phyloP scores from a whole-genome alignment of 2,888 invertebrate species.

The Rhagonycha fulva region DNA sequence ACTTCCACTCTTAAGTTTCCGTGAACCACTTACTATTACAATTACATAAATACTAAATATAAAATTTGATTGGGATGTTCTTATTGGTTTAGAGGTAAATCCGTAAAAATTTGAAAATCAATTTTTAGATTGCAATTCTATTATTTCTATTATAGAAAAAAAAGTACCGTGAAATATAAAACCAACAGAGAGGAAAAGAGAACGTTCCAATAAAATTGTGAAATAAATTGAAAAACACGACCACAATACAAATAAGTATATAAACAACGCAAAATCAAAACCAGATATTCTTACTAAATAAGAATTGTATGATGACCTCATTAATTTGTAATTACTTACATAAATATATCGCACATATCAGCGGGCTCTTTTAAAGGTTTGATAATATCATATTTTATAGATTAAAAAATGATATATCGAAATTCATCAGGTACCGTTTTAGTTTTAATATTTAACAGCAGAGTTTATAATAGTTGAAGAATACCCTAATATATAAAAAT shows the following conservation, averaged over 20 bases:
- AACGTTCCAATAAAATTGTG: background rate
- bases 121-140: too few relatives aligned
- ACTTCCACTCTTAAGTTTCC: too few relatives aligned
- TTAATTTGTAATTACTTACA: background rate
- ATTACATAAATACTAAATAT: too few relatives aligned
- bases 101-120: too few relatives aligned
- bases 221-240: background rate
- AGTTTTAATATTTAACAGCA: too few relatives aligned
- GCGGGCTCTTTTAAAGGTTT: background rate
- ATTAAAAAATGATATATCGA: too few relatives aligned
- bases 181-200: background rate
- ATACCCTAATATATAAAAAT: too few relatives aligned
- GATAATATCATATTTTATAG: background rate
- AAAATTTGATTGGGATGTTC: too few relatives aligned
- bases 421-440: background rate
- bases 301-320: background rate
- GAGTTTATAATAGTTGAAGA: too few relatives aligned
- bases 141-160: background rate
- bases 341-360: background rate
- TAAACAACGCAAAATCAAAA: background rate
- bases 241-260: background rate
- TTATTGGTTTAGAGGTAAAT: too few relatives aligned
- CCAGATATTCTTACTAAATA: background rate
- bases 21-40: too few relatives aligned
- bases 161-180: background rate